Conservation (phyloP, 2,888 invertebrate genomes). For the Dolichomitus sp. region DNA sequence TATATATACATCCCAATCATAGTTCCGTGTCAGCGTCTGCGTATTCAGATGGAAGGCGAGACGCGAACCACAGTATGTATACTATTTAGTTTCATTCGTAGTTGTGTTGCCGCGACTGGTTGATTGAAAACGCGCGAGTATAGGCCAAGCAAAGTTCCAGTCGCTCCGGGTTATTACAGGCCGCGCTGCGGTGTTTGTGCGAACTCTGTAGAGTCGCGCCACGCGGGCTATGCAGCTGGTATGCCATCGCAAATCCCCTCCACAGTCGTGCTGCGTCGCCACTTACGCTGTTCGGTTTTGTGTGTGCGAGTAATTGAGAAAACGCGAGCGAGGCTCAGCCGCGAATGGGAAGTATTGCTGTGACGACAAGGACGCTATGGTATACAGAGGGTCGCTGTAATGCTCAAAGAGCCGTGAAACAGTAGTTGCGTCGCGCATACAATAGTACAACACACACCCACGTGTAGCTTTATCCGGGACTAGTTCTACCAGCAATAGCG, state of each 20-base stretch:
- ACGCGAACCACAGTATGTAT: neutral
- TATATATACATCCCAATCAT: neutral
- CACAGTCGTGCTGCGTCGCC: neutral
- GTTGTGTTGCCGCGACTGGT: constrained; percentile 31
- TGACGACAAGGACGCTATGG: constrained; percentile 36
- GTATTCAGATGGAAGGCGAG: neutral
- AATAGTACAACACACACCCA: neutral
- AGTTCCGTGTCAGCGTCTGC: neutral
- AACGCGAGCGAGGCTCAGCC: constrained; percentile 30
- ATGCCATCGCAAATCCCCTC: neutral
- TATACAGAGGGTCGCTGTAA: constrained; percentile 12
- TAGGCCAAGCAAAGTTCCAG: constrained; percentile 36
- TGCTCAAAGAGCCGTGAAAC: constrained; percentile 58
- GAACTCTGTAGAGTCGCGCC: constrained; percentile 18
- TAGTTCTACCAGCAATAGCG: constrained; percentile 1
- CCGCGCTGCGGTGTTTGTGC: constrained; percentile 2
- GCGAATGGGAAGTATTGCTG: constrained; percentile 29
- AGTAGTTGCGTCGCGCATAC: neutral
- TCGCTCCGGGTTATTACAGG: constrained; percentile 53
- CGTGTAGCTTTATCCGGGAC: neutral
- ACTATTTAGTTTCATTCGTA: constrained; percentile 53
- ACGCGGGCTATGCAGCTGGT: neutral
- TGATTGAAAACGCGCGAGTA: constrained; percentile 46
- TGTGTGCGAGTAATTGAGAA: constrained; percentile 58
- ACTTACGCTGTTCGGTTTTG: constrained; percentile 22